Conservation (phyloP, 2,113 vertebrate species). For the Tiliqua scincoides region DNA sequence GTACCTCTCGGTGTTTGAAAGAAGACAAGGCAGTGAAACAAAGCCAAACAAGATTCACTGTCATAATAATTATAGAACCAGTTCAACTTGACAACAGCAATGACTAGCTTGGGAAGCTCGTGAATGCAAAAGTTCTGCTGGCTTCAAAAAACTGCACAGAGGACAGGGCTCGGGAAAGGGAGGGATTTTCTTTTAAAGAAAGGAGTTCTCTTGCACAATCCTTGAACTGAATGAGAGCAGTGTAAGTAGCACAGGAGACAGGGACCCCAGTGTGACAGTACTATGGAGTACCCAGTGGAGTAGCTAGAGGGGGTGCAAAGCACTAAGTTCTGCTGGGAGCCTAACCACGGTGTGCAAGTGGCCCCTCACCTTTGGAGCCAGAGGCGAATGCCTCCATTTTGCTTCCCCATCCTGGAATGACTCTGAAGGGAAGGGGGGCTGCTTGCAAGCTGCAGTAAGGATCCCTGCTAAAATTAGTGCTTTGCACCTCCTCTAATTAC, state of each 20-base stretch:
- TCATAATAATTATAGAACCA: conserved; percentile 70
- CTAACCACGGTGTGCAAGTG: too few relatives aligned
- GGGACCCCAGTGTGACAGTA: too few relatives aligned
- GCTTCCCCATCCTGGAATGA: too few relatives aligned
- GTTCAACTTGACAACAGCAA: conserved; percentile 60
- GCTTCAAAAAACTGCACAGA: conserved; percentile 72
- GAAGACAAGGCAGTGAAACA: conserved; percentile 54
- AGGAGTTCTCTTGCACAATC: neutral
- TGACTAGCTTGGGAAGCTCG: conserved; percentile 70
- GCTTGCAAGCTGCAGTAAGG: too few relatives aligned
- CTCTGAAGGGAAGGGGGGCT: too few relatives aligned
- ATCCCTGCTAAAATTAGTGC: too few relatives aligned
- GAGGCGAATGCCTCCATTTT: too few relatives aligned
- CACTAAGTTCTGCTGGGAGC: too few relatives aligned
- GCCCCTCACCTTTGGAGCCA: too few relatives aligned
- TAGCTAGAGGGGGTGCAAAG: too few relatives aligned
- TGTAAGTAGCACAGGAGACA: neutral
- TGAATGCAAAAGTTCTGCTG: conserved; percentile 69
- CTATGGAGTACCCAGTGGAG: too few relatives aligned
- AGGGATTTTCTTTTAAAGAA: conserved; percentile 32
- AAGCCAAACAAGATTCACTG: conserved; percentile 45
- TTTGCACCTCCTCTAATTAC: too few relatives aligned
- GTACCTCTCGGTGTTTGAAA: conserved; percentile 51
- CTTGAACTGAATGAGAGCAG: neutral
- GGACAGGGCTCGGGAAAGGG: conserved; percentile 73